A percentile compares a stretch with the other conserved stretches of the same genome.
phyloP scores from a whole-genome alignment of 2,888 invertebrate genomes.

The Platycheirus albimanus region DNA sequence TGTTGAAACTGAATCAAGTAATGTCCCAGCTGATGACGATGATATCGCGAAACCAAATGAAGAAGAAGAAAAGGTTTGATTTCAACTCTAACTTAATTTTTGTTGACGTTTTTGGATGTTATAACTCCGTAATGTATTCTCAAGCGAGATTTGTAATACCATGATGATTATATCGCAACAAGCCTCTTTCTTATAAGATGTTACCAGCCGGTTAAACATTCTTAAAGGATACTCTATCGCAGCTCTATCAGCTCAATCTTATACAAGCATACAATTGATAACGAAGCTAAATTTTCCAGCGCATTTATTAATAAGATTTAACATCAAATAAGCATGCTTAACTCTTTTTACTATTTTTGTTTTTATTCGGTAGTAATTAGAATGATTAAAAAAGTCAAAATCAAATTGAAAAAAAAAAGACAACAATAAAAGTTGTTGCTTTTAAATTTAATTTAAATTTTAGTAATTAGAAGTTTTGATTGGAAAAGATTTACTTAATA shows the following conservation, averaged over 20 bases:
- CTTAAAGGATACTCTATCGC: conserved; percentile 7
- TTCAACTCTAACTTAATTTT: conserved; percentile 5
- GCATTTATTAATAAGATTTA: not conserved
- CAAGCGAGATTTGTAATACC: not conserved
- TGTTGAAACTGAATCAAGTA: conserved; percentile 16
- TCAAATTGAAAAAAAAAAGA: too few relatives aligned
- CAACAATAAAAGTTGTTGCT: too few relatives aligned
- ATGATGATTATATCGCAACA: not conserved
- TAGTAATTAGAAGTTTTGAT: too few relatives aligned
- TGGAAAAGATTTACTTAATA: too few relatives aligned
- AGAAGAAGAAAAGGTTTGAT: conserved; percentile 61
- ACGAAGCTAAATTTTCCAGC: not conserved
- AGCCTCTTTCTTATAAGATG: not conserved
- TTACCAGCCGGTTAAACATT: not conserved
- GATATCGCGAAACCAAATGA: conserved; percentile 25
- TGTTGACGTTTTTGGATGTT: conserved; percentile 31
- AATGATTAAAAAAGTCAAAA: too few relatives aligned
- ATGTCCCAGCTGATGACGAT: conserved; percentile 5
- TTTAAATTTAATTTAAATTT: too few relatives aligned
- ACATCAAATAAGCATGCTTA: too few relatives aligned
- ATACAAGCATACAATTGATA: not conserved
- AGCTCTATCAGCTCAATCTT: not conserved
- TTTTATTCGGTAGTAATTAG: too few relatives aligned
- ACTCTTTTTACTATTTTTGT: too few relatives aligned
- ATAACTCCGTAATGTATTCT: conserved; percentile 26